Percentiles rank a stretch among this genome's conserved stretches.
These are phyloP conservation scores for Hesperophylax magnus DNA, from an alignment of 1,140 invertebrate genomes.

Conservation along the genomic window DNA sequence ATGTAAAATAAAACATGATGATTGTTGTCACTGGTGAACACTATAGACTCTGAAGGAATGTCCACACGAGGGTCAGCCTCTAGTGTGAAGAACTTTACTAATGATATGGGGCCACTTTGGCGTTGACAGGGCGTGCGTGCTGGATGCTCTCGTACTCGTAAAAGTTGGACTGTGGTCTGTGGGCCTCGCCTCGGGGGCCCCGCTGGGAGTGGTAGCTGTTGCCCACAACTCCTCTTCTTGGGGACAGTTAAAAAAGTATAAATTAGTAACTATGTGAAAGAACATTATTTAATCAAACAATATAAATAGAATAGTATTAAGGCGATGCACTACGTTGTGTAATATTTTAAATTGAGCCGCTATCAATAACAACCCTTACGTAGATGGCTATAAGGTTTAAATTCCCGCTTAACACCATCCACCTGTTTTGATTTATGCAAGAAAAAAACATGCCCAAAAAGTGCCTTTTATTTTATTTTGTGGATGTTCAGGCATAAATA, in stretches of 20 bases:
- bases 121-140: slow-evolving; percentile 63
- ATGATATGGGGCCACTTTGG: slow-evolving; percentile 54
- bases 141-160: slow-evolving; percentile 88
- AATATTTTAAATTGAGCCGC: too few relatives aligned
- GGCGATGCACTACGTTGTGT: too few relatives aligned
- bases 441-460: too few relatives aligned
- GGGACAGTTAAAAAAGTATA: not conserved
- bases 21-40: slow-evolving; percentile 4
- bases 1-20: not conserved
- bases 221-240: slow-evolving; percentile 72
- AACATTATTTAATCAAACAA: too few relatives aligned
- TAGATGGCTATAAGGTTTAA: too few relatives aligned
- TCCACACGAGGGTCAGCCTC: not conserved
- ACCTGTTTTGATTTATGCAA: too few relatives aligned
- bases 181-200: slow-evolving; percentile 75
- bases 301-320: too few relatives aligned
- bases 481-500: too few relatives aligned
- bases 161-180: slow-evolving; percentile 83
- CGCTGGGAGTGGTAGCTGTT: slow-evolving; percentile 85
- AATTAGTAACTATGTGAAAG: too few relatives aligned
- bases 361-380: too few relatives aligned
- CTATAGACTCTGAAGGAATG: not conserved
- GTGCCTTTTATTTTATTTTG: too few relatives aligned
- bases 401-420: too few relatives aligned
- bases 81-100: slow-evolving; percentile 9